Percentiles rank a stretch among this genome's conserved stretches.
Conservation (phyloP, 2,888 invertebrate species). For the Polymixis flavicincta region DNA sequence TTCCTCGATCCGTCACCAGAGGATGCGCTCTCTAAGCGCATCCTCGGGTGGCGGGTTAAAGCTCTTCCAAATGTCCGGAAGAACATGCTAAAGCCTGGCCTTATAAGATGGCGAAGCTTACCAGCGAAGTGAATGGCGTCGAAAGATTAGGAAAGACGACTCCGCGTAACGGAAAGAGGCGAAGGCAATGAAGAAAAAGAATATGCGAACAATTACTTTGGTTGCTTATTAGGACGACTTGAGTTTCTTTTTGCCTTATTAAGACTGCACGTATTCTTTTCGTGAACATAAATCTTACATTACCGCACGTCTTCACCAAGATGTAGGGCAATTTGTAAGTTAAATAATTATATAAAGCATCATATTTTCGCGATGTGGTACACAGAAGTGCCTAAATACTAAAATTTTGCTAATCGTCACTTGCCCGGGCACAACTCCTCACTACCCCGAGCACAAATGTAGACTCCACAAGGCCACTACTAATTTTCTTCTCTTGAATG, state of each 20-base stretch:
- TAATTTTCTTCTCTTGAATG: no score
- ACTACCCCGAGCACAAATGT: background rate
- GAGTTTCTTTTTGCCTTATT: background rate
- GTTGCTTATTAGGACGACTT: background rate
- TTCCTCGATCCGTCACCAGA: background rate
- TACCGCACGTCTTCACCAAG: background rate
- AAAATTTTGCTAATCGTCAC: background rate
- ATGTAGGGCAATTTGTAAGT: slow-evolving; percentile 1
- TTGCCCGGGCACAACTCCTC: background rate
- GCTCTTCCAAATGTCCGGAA: background rate
- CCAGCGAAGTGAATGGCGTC: no score
- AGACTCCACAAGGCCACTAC: no score
- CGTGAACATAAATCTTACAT: background rate
- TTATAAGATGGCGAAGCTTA: no score
- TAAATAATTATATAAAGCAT: background rate
- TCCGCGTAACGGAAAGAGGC: no score
- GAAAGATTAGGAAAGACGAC: no score
- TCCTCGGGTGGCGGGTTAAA: no score
- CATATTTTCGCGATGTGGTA: background rate
- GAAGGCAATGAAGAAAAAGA: no score
- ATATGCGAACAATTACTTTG: background rate
- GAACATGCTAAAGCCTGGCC: no score
- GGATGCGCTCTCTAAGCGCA: background rate
- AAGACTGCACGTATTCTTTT: background rate
- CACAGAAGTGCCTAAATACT: background rate